phyloP scores from a whole-genome alignment of 2,888 invertebrate genomes.

The Ophion slaviceki region DNA sequence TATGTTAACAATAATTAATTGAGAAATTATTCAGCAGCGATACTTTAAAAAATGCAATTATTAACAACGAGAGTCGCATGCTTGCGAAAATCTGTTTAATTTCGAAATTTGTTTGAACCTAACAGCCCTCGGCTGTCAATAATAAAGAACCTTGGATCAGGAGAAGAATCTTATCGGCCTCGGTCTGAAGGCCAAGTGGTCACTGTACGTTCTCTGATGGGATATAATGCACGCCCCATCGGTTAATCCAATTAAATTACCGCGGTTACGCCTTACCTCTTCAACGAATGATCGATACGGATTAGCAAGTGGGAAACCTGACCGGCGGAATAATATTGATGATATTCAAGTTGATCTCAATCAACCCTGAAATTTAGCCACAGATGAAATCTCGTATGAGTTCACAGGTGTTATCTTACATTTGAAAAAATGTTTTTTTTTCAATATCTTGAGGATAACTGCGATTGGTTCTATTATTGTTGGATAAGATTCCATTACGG shows the following conservation, averaged over 20 bases:
- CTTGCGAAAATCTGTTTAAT: neutral
- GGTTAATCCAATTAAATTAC: conserved; percentile 29
- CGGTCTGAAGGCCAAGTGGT: conserved; percentile 30
- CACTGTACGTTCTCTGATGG: conserved; percentile 12
- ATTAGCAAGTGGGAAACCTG: conserved; percentile 29
- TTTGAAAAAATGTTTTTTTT: too few relatives aligned
- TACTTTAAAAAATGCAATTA: too few relatives aligned
- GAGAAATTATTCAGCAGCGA: too few relatives aligned
- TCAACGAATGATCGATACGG: conserved; percentile 34
- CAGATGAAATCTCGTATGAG: neutral
- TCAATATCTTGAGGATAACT: too few relatives aligned
- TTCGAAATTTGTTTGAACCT: neutral
- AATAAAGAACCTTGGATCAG: conserved; percentile 3
- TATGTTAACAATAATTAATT: too few relatives aligned
- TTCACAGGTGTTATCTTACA: too few relatives aligned
- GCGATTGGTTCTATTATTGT: too few relatives aligned
- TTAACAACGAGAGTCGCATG: too few relatives aligned
- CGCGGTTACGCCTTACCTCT: conserved; percentile 30
- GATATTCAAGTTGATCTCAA: conserved; percentile 14
- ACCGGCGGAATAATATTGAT: neutral
- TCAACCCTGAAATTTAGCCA: neutral
- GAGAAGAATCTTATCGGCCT: conserved; percentile 10
- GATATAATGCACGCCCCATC: conserved; percentile 29
- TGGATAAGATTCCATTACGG: too few relatives aligned
- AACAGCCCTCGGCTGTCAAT: neutral